Percentiles rank a stretch among this genome's conserved stretches.
Evolutionary conservation across 1,140 invertebrate species (phyloP).

Genomic region (Ridgeia piscesae): DNA sequence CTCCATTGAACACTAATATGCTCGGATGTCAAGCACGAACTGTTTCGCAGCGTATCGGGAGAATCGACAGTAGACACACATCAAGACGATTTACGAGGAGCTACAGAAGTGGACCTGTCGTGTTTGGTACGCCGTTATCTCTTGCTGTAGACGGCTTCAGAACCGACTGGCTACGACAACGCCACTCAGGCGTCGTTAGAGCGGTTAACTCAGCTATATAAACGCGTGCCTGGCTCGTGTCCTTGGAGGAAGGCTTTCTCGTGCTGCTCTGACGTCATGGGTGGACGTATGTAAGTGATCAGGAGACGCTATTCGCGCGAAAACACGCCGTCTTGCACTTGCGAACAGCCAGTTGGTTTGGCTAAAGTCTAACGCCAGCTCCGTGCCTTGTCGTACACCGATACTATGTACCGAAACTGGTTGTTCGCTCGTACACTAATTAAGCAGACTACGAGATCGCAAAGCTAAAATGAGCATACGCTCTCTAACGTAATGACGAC

Average conservation of each 20-base stretch:
- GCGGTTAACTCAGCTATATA: neutral
- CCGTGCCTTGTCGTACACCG: neutral
- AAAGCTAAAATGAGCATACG: too few relatives aligned
- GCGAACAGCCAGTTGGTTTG: neutral
- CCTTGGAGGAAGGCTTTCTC: neutral
- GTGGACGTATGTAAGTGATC: neutral
- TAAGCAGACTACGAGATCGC: neutral
- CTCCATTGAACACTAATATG: neutral
- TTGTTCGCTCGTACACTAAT: neutral
- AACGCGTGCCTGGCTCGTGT: neutral
- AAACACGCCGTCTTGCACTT: neutral
- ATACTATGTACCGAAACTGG: neutral
- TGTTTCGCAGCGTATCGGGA: too few relatives aligned
- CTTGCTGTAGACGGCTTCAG: neutral
- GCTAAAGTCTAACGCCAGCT: neutral
- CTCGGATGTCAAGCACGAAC: neutral
- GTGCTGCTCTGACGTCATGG: neutral
- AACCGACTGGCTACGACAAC: neutral
- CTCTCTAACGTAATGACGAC: too few relatives aligned
- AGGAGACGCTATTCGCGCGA: neutral
- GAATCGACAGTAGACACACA: too few relatives aligned
- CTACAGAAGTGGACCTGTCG: too few relatives aligned
- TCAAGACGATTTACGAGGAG: too few relatives aligned
- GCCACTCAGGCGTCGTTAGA: neutral
- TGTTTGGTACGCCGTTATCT: neutral